Evolutionary conservation across 1,140 invertebrate genomes (phyloP).

Genomic region (Neoseiulus cucumeris): DNA sequence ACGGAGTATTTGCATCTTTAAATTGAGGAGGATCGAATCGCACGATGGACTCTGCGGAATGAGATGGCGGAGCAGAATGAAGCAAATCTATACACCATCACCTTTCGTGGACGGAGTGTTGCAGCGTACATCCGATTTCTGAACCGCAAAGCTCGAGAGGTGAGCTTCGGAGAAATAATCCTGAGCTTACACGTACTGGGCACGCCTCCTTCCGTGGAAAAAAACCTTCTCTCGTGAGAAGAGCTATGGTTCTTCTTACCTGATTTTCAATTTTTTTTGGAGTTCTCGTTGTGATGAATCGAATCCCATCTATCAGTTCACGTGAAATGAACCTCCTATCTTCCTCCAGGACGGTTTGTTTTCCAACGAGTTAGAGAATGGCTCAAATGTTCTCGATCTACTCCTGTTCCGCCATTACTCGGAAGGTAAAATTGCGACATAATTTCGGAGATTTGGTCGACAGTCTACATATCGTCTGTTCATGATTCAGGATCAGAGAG

Average conservation of each 20-base stretch:
- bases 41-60: not conserved
- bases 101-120: not conserved
- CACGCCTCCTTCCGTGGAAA: too few relatives aligned
- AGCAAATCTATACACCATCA: constrained; percentile 1
- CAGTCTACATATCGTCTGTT: too few relatives aligned
- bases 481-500: too few relatives aligned
- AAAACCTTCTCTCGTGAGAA: not conserved
- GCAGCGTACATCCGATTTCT: not conserved
- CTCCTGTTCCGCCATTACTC: not conserved
- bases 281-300: not conserved
- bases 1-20: too few relatives aligned
- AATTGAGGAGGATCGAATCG: not conserved
- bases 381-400: not conserved
- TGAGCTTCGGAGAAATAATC: not conserved
- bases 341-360: not conserved
- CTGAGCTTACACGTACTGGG: not conserved
- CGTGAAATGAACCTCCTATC: not conserved
- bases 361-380: not conserved
- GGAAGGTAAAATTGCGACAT: not conserved
- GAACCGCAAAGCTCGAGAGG: constrained; percentile 1
- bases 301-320: not conserved
- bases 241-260: not conserved
- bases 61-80: constrained; percentile 7
- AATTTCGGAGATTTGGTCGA: too few relatives aligned
- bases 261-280: not conserved